Evolutionary conservation across 2,113 vertebrate genomes (phyloP).

Genomic region (Barnardius zonarius): DNA sequence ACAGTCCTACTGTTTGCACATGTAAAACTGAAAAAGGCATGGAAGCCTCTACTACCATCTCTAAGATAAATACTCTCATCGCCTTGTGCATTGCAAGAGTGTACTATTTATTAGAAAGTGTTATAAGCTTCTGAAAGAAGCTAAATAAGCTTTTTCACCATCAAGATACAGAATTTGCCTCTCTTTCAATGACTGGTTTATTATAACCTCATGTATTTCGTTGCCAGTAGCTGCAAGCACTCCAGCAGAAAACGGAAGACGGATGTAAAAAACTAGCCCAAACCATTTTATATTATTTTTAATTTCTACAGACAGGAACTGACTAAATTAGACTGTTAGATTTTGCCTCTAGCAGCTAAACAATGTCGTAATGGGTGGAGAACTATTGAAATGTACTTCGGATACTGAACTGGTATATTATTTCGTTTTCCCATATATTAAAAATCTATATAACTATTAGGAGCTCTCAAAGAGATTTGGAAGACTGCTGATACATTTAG

Average conservation of each 20-base stretch:
- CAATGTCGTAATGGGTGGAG: background rate
- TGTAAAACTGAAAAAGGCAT: background rate
- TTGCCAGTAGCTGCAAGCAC: background rate
- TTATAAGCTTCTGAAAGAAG: background rate
- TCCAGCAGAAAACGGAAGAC: background rate
- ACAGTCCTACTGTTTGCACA: background rate
- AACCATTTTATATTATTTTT: background rate
- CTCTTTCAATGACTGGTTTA: background rate
- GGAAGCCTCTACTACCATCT: background rate
- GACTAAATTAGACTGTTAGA: slow-evolving; percentile 5
- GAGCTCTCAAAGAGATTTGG: background rate
- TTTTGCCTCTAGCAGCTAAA: slow-evolving; percentile 37
- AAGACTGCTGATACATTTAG: background rate
- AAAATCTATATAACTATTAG: background rate
- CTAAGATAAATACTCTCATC: background rate
- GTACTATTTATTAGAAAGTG: background rate
- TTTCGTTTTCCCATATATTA: background rate
- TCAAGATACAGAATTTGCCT: background rate
- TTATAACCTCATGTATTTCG: background rate
- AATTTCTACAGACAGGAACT: background rate
- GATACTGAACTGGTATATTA: background rate
- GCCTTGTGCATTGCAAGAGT: background rate
- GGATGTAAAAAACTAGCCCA: background rate
- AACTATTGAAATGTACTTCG: background rate
- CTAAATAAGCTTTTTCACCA: background rate